phyloP scores from a whole-genome alignment of 2,113 vertebrate species.

The Trochalopteron elliotii region DNA sequence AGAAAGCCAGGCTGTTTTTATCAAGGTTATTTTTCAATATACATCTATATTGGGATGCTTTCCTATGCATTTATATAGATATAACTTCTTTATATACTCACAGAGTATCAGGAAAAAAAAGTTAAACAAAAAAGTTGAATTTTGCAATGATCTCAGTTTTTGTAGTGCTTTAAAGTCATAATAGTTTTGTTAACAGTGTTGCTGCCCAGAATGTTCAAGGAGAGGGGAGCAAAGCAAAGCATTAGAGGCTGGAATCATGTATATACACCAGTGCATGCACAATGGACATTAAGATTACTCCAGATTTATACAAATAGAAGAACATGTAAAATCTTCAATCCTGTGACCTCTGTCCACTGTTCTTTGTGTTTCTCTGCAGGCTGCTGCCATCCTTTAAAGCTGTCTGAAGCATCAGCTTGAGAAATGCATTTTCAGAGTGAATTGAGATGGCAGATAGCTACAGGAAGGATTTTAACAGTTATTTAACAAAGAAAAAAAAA shows the following conservation, averaged over 20 bases:
- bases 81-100: neutral
- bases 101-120: neutral
- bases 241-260: neutral
- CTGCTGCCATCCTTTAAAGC: neutral
- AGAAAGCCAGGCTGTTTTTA: neutral
- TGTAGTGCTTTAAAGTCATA: neutral
- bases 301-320: neutral
- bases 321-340: neutral
- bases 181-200: neutral
- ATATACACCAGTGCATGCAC: neutral
- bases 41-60: neutral
- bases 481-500: neutral
- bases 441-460: neutral
- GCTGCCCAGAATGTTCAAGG: neutral
- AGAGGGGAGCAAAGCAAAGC: neutral
- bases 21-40: neutral
- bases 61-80: neutral
- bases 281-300: neutral
- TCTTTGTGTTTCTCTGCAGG: neutral
- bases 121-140: neutral
- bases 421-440: constrained; percentile 1
- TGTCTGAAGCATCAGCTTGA: neutral
- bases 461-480: neutral
- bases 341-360: neutral
- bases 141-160: neutral